Evolutionary conservation across 2,113 vertebrate genomes (phyloP), one percentile per base, ranked within the genome.

Genomic region (Hepsetus odoe): DNA sequence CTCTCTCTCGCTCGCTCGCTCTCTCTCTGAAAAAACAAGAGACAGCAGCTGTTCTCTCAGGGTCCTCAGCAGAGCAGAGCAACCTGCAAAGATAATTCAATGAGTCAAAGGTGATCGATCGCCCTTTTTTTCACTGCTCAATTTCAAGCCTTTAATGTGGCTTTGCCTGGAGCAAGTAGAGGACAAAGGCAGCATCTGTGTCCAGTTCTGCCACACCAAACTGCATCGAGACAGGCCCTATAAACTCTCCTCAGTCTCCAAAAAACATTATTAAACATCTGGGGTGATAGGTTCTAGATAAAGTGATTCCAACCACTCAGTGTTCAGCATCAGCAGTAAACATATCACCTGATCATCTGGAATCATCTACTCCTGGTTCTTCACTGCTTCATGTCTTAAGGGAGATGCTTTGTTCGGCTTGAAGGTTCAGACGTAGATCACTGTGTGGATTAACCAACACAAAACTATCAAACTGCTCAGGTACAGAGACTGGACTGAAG

Each of bases 81-180:
- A 38, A 51, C 66, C 20, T 46, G 30, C 4, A 32, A 5, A 67
- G 49, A 67, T 73, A 58, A 73, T 32, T 32, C 70, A 73, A 46
- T 58, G 5, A 73, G 69, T 67, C 58, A 40, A 42, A 53, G 55
- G 53, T 66, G 70, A 80, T 64, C 70, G 59, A 66, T 67, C 22
- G 46, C 58, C 42, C 16, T 44, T 44, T 18, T 38, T 46, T 30
- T 35, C 22, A 30, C 66, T 3, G 40, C 70, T 72, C 70, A 55
- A 58, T 51, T 73, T 24, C 22, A 9, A 32, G 59, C 20, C 18
- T 80, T 35, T 46, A 51, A 78, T 44, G 44, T 51, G 61, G 33
- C 72, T 35, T 42, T 22, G 56, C 58, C 70, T 10, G 28, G 22
- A 22, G 33, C 56, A 22, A 20, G 32, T 70, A 24, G 30, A 6